Base-by-base conservation (phyloP, 2,888 invertebrate species). In the Octonoba sinensis region DNA sequence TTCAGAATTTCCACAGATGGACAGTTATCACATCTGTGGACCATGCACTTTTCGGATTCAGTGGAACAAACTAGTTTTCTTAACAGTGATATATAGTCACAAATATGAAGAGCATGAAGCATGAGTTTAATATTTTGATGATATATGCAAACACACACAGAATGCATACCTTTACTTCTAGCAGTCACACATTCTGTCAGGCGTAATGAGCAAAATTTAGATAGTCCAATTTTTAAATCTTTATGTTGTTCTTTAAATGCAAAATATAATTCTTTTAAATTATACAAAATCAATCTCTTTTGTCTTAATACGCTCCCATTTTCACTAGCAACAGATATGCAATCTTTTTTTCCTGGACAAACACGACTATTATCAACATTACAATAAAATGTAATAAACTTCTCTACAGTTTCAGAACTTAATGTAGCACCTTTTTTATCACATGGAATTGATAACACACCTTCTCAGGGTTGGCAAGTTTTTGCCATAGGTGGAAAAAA, bases 121-220 rank as follows among this genome's bases (percentile, higher is more conserved):
- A 49, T 54, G n/a, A 51, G 67, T 54, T 67, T 67, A 27, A 67
- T 20, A 67, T 67, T 67, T 54, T 54, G 67, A 51, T 67, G 67
- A n/a, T 51, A n/a, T 51, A 47, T 54, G 51, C 67, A 67, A 51
- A 67, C 49, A 67, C 47, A n/a, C n/a, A 64, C 64, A 64, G 64
- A 67, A 51, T 49, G 54, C 22, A 54, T 54, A 18, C 22, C 51
- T 67, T 51, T 51, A 54, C 67, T 67, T 62, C 22, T 11, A 8
- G 22, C 49, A 22, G 67, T 67, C 18, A 51, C 27, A 54, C 67
- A 67, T 47, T 67, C 27, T 51, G 24, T 67, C 22, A 24, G 27
- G 2, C 62, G 62, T 44, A 62, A n/a, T 24, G 27, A 62, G 27
- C n/a, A 62, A 62, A 62, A 24, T 44, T 44, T 64, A 64, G 64